Conservation (phyloP, 2,888 invertebrate genomes). For the Agonopterix alstromeriana region DNA sequence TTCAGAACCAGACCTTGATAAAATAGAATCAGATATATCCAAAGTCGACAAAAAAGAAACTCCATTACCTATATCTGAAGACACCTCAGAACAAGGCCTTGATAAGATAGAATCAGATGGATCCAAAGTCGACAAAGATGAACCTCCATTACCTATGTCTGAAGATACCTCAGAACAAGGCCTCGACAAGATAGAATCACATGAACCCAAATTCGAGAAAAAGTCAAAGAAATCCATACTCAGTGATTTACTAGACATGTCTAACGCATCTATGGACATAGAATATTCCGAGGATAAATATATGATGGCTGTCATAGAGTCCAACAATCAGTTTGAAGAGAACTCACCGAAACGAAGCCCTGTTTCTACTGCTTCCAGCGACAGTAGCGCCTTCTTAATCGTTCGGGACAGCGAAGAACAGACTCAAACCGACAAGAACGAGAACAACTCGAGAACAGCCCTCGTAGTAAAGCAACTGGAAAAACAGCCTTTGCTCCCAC, state of each 20-base stretch:
- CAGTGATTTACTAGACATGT: constrained; percentile 42
- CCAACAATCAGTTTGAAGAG: constrained; percentile 6
- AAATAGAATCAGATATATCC: background rate
- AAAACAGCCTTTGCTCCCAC: constrained; percentile 7
- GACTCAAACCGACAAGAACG: constrained; percentile 10
- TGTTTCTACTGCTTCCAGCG: constrained; percentile 14
- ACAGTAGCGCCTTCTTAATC: constrained; percentile 30
- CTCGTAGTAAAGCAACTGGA: background rate
- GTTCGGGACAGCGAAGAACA: constrained; percentile 28
- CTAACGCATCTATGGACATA: constrained; percentile 17
- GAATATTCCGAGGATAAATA: constrained; percentile 18
- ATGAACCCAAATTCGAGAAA: background rate
- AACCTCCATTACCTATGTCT: no score
- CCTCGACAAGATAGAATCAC: background rate
- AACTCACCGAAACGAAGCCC: background rate
- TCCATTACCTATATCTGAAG: no score
- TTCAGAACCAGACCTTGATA: no score
- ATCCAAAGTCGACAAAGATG: background rate
- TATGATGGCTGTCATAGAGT: constrained; percentile 11
- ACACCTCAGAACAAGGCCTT: no score
- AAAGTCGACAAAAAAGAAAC: background rate
- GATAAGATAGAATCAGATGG: background rate
- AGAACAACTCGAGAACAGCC: background rate
- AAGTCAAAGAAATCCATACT: constrained; percentile 27
- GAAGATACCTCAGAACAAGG: no score